Conservation (phyloP, 2,113 vertebrate species). For the Dryoscopus gambensis region DNA sequence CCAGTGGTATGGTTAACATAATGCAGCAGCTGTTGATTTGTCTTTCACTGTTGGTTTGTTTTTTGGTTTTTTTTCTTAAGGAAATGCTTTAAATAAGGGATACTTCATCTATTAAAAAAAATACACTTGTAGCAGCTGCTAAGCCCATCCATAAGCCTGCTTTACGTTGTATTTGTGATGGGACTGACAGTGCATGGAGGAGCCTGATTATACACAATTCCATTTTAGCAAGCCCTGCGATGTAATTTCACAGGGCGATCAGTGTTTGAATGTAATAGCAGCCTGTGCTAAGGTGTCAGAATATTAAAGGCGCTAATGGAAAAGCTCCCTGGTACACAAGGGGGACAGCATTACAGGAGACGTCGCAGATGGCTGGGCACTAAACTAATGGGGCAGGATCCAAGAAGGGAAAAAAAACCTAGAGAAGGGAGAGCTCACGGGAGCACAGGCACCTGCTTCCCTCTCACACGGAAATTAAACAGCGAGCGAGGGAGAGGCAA, state of each 20-base stretch:
- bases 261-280: conserved; percentile 89
- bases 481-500: conserved; percentile 41
- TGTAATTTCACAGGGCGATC: conserved; percentile 90
- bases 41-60: conserved; percentile 48
- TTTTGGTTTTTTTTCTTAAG: conserved; percentile 55
- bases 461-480: conserved; percentile 75
- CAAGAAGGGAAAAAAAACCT: conserved; percentile 73
- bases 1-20: conserved; percentile 45
- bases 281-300: conserved; percentile 91
- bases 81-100: conserved; percentile 78
- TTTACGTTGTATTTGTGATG: conserved; percentile 80
- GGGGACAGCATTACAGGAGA: conserved; percentile 88
- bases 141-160: conserved; percentile 81
- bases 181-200: conserved; percentile 89
- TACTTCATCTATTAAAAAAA: conserved; percentile 83
- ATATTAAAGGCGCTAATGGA: conserved; percentile 99
- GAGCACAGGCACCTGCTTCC: conserved; percentile 79
- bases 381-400: conserved; percentile 96
- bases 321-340: conserved; percentile 96
- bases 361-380: conserved; percentile 96
- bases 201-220: conserved; percentile 90
- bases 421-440: conserved; percentile 74
- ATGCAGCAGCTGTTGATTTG: conserved; percentile 70
- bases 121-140: conserved; percentile 84
- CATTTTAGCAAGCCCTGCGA: conserved; percentile 81